phyloP scores from a whole-genome alignment of 2,888 invertebrate genomes.

The Microctonus hyperodae region DNA sequence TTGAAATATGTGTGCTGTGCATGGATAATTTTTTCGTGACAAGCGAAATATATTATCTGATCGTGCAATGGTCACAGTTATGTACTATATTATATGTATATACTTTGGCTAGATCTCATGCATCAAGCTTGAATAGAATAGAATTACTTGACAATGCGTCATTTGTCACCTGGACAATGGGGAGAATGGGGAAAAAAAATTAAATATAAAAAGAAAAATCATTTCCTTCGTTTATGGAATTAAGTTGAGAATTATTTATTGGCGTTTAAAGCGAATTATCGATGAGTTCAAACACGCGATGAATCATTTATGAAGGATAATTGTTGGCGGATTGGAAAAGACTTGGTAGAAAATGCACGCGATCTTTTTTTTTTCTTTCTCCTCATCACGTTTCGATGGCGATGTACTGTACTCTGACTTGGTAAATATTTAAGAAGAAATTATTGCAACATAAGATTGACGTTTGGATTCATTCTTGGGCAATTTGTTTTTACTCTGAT shows the following conservation, averaged over 20 bases:
- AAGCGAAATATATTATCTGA: background rate
- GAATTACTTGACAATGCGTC: slow-evolving; percentile 1
- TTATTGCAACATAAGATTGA: background rate
- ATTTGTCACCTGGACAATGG: slow-evolving; percentile 6
- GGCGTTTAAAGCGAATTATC: background rate
- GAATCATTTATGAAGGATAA: slow-evolving; percentile 38
- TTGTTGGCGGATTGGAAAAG: background rate
- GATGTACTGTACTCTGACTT: slow-evolving; percentile 24
- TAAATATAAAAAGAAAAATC: background rate
- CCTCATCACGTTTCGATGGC: slow-evolving; percentile 20
- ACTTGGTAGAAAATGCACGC: slow-evolving; percentile 21
- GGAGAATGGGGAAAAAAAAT: too few species aligned
- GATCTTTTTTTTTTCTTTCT: slow-evolving; percentile 25
- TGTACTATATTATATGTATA: too few species aligned
- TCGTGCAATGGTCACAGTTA: background rate
- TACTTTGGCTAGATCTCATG: background rate
- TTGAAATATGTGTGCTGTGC: background rate
- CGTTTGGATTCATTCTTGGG: background rate
- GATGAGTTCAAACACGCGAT: slow-evolving; percentile 10
- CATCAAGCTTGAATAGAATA: background rate
- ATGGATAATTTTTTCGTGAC: slow-evolving; percentile 1
- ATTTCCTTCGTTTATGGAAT: background rate
- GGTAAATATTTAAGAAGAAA: slow-evolving; percentile 33
- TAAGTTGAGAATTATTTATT: background rate
- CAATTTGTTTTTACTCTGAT: background rate